Percentiles rank a stretch among this genome's conserved stretches.
These are phyloP conservation scores for Austrofundulus limnaeus DNA, from an alignment of 2,113 vertebrate genomes.

Conservation along the genomic window DNA sequence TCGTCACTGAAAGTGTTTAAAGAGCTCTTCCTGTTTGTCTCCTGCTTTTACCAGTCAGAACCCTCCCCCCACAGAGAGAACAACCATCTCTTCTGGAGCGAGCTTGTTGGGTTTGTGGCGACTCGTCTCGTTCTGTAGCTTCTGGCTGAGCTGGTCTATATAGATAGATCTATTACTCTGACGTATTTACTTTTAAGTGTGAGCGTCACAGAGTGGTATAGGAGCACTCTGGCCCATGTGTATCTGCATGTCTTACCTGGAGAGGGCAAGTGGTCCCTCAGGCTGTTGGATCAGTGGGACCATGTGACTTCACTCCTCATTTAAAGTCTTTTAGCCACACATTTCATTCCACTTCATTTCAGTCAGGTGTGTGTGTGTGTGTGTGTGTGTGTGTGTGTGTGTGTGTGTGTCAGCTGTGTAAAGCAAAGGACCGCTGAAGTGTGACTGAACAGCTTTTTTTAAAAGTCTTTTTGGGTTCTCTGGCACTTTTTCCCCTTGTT, in stretches of 20 bases:
- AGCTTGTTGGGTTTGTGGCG: constrained; percentile 8
- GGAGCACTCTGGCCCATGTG: constrained; percentile 43
- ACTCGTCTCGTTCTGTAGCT: constrained; percentile 25
- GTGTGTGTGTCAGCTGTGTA: constrained; percentile 41
- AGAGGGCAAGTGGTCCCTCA: constrained; percentile 14
- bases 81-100: not conserved
- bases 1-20: constrained; percentile 17
- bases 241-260: constrained; percentile 70
- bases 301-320: constrained; percentile 49
- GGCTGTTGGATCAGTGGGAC: constrained; percentile 37
- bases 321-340: constrained; percentile 40
- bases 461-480: constrained; percentile 70
- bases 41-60: constrained; percentile 5
- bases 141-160: constrained; percentile 35
- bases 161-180: constrained; percentile 30
- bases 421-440: constrained; percentile 45
- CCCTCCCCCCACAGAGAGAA: not conserved
- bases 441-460: constrained; percentile 50
- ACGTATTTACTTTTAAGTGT: constrained; percentile 48
- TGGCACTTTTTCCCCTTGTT: constrained; percentile 74
- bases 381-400: constrained; percentile 51
- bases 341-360: constrained; percentile 39
- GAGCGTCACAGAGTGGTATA: constrained; percentile 47
- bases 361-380: constrained; percentile 46
- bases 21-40: constrained; percentile 15